phyloP scores from a whole-genome alignment of 2,888 invertebrate species.

The Hipparchia sbordonii region DNA sequence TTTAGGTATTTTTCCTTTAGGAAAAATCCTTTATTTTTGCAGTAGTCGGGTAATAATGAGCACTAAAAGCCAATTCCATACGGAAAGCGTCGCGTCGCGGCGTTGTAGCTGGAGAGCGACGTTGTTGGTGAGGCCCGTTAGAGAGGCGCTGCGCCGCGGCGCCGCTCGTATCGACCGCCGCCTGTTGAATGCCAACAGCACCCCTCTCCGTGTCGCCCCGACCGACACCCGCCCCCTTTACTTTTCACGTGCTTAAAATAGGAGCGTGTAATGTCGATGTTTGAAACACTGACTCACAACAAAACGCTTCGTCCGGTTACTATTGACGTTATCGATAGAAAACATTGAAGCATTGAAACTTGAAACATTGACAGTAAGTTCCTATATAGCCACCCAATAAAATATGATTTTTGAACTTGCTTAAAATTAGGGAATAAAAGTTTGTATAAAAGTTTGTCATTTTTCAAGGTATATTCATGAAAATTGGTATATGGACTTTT shows the following conservation, averaged over 20 bases:
- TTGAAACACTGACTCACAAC: conserved; percentile 72
- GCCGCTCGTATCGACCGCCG: conserved; percentile 56
- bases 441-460: no score
- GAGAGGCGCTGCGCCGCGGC: conserved; percentile 71
- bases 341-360: background rate
- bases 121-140: conserved; percentile 77
- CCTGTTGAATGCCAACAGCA: conserved; percentile 32
- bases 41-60: background rate
- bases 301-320: conserved; percentile 4
- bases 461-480: no score
- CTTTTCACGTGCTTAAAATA: conserved; percentile 82
- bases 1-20: no score
- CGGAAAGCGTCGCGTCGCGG: conserved; percentile 17
- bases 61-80: conserved; percentile 16
- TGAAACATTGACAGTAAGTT: background rate
- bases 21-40: background rate
- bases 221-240: conserved; percentile 63
- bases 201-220: conserved; percentile 49
- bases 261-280: conserved; percentile 78
- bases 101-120: conserved; percentile 45
- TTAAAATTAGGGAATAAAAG: no score
- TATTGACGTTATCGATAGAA: background rate
- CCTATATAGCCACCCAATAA: no score
- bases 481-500: no score
- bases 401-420: no score